Evolutionary conservation across 2,797 vertebrate species (phyloP).

Genomic region (Orientallactaga sibirica): DNA sequence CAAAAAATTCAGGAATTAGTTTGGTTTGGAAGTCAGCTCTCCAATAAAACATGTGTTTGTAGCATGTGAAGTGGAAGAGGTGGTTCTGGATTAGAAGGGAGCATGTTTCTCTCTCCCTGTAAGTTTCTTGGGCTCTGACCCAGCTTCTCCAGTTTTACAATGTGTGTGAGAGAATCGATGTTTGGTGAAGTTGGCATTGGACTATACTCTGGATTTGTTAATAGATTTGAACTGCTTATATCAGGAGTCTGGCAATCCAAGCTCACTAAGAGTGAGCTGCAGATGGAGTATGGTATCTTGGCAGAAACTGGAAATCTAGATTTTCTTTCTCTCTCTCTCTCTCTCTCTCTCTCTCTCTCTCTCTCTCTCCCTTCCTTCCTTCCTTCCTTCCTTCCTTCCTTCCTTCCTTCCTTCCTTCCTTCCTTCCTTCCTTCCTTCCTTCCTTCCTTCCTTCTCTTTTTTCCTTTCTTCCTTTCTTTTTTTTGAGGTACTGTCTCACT

Average conservation of each 20-base stretch:
- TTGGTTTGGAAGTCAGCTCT: conserved; percentile 60
- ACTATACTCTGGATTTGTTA: not conserved
- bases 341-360: too few species aligned
- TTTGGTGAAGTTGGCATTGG: not conserved
- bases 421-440: not conserved
- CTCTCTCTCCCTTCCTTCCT: not conserved
- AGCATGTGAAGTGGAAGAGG: conserved; percentile 15
- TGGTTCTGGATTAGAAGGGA: not conserved
- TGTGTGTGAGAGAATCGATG: not conserved
- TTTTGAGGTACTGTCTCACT: too few species aligned
- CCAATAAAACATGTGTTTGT: not conserved
- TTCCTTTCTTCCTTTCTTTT: too few species aligned
- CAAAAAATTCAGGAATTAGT: not conserved
- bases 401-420: not conserved
- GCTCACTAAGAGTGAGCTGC: not conserved
- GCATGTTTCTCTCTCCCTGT: not conserved
- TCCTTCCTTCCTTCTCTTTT: too few species aligned
- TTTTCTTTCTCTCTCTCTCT: not conserved
- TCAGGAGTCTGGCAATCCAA: too few species aligned
- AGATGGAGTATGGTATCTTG: not conserved
- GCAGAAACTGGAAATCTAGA: conserved; percentile 31
- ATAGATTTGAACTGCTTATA: too few species aligned
- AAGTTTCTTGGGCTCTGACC: not conserved
- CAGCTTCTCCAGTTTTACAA: not conserved
- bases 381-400: not conserved